phyloP scores from a whole-genome alignment of 1,140 invertebrate genomes.

The Sarcophaga bullata region DNA sequence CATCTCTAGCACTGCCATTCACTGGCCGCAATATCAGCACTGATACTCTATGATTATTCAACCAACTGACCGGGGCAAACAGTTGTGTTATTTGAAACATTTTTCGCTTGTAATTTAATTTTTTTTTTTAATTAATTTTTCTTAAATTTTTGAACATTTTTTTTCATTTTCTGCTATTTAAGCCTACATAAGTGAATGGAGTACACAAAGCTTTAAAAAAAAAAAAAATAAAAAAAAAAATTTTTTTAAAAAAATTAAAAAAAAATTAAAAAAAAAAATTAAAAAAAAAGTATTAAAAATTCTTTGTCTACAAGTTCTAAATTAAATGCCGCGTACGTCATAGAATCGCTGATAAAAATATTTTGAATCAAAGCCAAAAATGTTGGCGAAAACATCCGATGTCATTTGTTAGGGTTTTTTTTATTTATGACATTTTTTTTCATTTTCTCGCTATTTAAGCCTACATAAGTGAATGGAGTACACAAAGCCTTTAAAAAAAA shows the following conservation, averaged over 20 bases:
- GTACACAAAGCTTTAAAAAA: too few relatives aligned
- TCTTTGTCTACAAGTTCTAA: conserved; percentile 23
- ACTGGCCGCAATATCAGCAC: neutral
- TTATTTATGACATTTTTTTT: too few relatives aligned
- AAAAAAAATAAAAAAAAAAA: too few relatives aligned
- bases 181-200: too few relatives aligned
- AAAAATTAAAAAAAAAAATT: too few relatives aligned
- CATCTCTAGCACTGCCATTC: neutral
- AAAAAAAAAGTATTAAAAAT: too few relatives aligned
- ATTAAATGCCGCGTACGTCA: conserved; percentile 28
- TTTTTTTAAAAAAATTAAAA: too few relatives aligned
- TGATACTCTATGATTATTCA: neutral
- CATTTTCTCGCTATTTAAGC: neutral
- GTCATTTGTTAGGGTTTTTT: too few relatives aligned
- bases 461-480: too few relatives aligned
- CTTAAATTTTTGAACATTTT: neutral
- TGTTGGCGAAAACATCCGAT: neutral
- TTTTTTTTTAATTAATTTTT: conserved; percentile 26
- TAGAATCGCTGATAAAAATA: conserved; percentile 34
- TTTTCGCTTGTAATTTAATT: neutral
- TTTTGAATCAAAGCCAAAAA: conserved; percentile 25
- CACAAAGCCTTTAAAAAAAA: too few relatives aligned
- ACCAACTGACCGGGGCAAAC: conserved; percentile 5
- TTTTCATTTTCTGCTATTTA: neutral
- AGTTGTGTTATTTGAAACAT: conserved; percentile 31